A percentile compares a stretch with the other conserved stretches of the same genome.
These are phyloP conservation scores for Taeniopygia guttata DNA, from an alignment of 2,797 vertebrate species.

Conservation along the genomic window DNA sequence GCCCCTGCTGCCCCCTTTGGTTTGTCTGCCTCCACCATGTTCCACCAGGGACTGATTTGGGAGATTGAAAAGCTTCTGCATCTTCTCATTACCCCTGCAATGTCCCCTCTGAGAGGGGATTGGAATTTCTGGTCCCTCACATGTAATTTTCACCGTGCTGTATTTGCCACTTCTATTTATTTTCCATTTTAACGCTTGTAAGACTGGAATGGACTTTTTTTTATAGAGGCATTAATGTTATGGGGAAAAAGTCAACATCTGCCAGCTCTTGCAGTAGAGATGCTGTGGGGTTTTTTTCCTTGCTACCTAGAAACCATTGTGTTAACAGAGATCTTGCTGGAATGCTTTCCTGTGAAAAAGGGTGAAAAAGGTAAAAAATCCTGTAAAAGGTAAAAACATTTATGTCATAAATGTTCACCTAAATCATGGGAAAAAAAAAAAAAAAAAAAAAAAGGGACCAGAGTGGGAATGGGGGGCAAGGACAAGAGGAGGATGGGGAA, in stretches of 20 bases:
- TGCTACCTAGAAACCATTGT: constrained; percentile 37
- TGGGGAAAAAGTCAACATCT: constrained; percentile 40
- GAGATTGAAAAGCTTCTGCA: constrained; percentile 52
- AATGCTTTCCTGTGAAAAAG: neutral
- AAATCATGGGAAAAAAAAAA: neutral
- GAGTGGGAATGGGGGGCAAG: too few relatives aligned
- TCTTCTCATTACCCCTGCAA: constrained; percentile 50
- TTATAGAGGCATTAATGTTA: neutral
- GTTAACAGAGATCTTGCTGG: neutral
- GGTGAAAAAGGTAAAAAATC: neutral
- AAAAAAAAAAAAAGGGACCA: too few relatives aligned
- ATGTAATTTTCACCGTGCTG: neutral
- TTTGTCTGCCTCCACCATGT: neutral
- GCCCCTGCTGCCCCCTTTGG: neutral
- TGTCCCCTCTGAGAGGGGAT: constrained; percentile 33
- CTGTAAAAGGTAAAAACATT: neutral
- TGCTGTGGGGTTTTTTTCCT: neutral
- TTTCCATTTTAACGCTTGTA: constrained; percentile 2
- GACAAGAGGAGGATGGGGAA: neutral
- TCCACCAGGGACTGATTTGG: constrained; percentile 35
- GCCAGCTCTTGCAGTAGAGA: neutral
- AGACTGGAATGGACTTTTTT: constrained; percentile 1
- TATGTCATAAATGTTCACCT: neutral
- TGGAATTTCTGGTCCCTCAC: constrained; percentile 27
- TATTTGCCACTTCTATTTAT: constrained; percentile 29